Conservation (phyloP, 2,113 vertebrate genomes). For the Boulengerochromis microlepis region DNA sequence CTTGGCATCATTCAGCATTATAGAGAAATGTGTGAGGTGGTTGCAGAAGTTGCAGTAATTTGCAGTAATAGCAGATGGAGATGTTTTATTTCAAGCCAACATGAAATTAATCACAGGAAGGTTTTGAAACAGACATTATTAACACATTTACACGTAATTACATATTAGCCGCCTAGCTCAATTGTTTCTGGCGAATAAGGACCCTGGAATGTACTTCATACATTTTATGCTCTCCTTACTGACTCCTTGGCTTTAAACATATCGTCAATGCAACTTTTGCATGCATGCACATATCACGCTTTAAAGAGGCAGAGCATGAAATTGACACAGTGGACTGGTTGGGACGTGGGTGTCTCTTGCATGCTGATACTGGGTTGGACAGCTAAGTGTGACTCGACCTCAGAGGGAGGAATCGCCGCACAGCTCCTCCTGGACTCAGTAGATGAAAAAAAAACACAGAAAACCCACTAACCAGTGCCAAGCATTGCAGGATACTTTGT, state of each 20-base stretch:
- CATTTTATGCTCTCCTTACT: not conserved
- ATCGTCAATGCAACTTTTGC: not conserved
- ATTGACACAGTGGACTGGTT: not conserved
- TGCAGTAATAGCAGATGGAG: not conserved
- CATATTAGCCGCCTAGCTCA: accelerated
- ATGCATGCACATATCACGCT: not conserved
- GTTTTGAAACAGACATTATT: not conserved
- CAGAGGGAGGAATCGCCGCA: accelerated
- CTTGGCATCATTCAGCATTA: not conserved
- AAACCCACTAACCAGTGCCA: not conserved
- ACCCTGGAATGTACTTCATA: not conserved
- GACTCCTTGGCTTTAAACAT: not conserved
- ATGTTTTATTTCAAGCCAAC: not conserved
- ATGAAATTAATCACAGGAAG: not conserved
- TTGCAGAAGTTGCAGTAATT: not conserved
- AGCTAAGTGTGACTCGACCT: not conserved
- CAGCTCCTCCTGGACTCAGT: not conserved
- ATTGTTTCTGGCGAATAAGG: not conserved
- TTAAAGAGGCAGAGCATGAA: not conserved
- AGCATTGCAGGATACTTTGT: not conserved
- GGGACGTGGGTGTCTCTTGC: not conserved
- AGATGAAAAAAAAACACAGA: not conserved
- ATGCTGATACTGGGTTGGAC: not conserved
- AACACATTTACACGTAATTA: not conserved
- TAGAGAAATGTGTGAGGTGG: not conserved